Conservation (phyloP, 2,888 invertebrate species). For the Lycaena phlaeas region DNA sequence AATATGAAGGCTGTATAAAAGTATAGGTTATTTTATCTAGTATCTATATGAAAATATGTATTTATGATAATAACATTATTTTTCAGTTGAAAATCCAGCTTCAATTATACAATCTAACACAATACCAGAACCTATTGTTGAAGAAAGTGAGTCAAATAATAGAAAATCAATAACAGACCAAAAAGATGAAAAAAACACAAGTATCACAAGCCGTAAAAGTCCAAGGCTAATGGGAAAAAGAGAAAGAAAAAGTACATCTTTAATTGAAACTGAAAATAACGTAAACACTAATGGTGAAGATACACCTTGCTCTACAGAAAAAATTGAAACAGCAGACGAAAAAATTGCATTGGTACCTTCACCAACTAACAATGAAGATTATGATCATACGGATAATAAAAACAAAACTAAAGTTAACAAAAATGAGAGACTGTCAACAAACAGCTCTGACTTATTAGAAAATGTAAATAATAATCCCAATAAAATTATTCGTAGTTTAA, state of each 20-base stretch:
- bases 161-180: conserved; percentile 20
- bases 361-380: conserved; percentile 8
- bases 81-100: conserved; percentile 29
- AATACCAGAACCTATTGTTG: conserved; percentile 34
- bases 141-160: conserved; percentile 35
- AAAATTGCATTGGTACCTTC: neutral
- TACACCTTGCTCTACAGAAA: neutral
- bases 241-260: conserved; percentile 20
- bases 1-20: too few relatives aligned
- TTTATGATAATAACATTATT: conserved; percentile 4
- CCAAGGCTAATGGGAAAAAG: conserved; percentile 27
- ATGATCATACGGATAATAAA: too few relatives aligned
- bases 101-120: conserved; percentile 22
- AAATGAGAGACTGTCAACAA: conserved; percentile 25
- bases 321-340: neutral
- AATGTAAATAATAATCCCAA: conserved; percentile 27
- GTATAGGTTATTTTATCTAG: too few relatives aligned
- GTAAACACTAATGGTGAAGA: neutral
- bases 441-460: conserved; percentile 31
- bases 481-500: conserved; percentile 24
- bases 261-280: conserved; percentile 14
- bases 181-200: conserved; percentile 10
- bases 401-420: too few relatives aligned
- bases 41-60: conserved; percentile 4
- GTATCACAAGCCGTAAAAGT: conserved; percentile 22